Percentiles rank a stretch among this genome's conserved stretches.
Evolutionary conservation across 2,797 vertebrate species (phyloP).

Genomic region (Siniperca scherzeri): DNA sequence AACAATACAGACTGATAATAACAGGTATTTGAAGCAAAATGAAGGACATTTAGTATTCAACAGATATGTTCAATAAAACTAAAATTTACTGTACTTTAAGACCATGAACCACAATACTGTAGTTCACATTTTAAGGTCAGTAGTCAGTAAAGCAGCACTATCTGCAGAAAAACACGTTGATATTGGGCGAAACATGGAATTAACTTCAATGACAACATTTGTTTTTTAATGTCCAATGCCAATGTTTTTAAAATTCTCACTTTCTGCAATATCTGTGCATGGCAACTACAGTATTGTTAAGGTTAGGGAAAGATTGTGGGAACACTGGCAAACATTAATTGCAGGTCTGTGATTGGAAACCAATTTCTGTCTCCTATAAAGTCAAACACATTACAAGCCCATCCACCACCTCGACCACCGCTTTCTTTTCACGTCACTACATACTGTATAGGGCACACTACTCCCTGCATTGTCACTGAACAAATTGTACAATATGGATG

Average conservation of each 20-base stretch:
- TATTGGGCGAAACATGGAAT: background rate
- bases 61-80: slow-evolving; percentile 6
- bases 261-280: background rate
- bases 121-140: background rate
- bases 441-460: background rate
- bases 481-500: background rate
- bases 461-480: background rate
- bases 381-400: background rate
- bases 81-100: background rate
- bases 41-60: background rate
- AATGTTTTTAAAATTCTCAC: background rate
- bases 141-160: background rate
- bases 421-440: background rate
- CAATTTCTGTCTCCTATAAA: background rate
- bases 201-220: background rate
- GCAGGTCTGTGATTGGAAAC: background rate
- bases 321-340: background rate
- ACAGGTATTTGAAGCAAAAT: background rate
- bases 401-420: background rate
- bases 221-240: background rate
- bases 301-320: background rate
- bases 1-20: background rate
- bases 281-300: background rate
- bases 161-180: background rate
- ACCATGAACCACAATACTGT: background rate